Evolutionary conservation across 2,797 vertebrate genomes (phyloP).

Genomic region (Gymnodraco acuticeps): DNA sequence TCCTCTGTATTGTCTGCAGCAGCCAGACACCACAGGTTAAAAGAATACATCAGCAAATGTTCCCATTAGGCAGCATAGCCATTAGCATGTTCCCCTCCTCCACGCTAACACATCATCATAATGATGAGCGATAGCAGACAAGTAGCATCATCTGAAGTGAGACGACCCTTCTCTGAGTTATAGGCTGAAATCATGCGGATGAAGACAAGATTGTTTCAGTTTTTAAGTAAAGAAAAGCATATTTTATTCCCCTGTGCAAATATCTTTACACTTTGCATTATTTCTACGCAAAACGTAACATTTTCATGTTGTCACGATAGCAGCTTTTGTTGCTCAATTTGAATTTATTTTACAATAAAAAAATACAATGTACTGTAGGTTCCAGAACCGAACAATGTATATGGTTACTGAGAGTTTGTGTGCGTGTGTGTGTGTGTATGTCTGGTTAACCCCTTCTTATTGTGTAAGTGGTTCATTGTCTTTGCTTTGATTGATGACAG

Average conservation of each 20-base stretch:
- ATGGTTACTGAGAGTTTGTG: not conserved
- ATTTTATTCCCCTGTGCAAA: not conserved
- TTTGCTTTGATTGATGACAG: constrained; percentile 72
- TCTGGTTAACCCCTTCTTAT: constrained; percentile 57
- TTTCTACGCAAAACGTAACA: not conserved
- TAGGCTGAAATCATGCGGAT: not conserved
- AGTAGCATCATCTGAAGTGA: not conserved
- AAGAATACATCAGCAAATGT: constrained; percentile 25
- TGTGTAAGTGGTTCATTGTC: constrained; percentile 73
- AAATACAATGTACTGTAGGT: constrained; percentile 3
- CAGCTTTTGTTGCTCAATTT: constrained; percentile 14
- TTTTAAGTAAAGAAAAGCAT: not conserved
- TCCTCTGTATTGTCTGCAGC: constrained; percentile 64
- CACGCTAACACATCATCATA: constrained; percentile 18
- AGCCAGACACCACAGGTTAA: constrained; percentile 55
- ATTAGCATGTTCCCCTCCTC: constrained; percentile 21
- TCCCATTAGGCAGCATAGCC: constrained; percentile 12
- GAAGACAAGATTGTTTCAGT: not conserved
- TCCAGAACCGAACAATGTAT: constrained; percentile 19
- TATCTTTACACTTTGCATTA: not conserved
- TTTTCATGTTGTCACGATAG: not conserved
- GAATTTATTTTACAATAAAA: constrained; percentile 30
- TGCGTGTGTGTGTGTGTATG: not conserved
- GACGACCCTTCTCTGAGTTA: constrained; percentile 6
- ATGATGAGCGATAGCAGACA: constrained; percentile 13